Evolutionary conservation across 2,888 invertebrate species (phyloP).

Genomic region (Chironomus riparius): DNA sequence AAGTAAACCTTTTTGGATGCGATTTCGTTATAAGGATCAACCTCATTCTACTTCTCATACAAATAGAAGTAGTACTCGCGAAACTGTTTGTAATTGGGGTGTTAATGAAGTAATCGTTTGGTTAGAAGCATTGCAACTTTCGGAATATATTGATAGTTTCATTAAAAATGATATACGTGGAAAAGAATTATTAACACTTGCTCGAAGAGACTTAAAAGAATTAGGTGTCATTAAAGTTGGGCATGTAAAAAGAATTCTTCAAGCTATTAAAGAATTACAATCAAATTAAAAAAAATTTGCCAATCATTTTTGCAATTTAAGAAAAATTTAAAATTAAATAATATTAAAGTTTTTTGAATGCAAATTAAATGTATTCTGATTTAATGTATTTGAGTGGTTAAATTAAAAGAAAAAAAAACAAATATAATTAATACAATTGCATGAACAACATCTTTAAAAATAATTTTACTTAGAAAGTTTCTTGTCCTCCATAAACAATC

Average conservation of each 20-base stretch:
- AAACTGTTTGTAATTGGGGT: slow-evolving; percentile 63
- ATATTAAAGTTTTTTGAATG: too few species aligned
- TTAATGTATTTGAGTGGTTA: too few species aligned
- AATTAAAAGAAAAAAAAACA: too few species aligned
- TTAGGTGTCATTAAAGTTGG: slow-evolving; percentile 92
- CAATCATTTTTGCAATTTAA: too few species aligned
- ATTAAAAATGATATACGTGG: slow-evolving; percentile 87
- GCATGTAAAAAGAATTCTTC: slow-evolving; percentile 88
- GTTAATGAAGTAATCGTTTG: slow-evolving; percentile 83
- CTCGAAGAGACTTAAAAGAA: slow-evolving; percentile 78
- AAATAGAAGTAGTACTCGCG: slow-evolving; percentile 39
- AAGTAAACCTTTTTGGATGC: slow-evolving; percentile 59
- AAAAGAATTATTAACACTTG: slow-evolving; percentile 74
- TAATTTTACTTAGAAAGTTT: too few species aligned
- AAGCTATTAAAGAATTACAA: slow-evolving; percentile 76
- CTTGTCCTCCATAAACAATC: too few species aligned
- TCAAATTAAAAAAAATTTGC: too few species aligned
- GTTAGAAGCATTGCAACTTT: slow-evolving; percentile 80
- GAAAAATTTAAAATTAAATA: too few species aligned
- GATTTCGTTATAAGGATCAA: slow-evolving; percentile 45
- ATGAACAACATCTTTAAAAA: too few species aligned
- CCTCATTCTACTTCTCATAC: slow-evolving; percentile 41
- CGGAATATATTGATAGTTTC: slow-evolving; percentile 87
- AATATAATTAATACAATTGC: too few species aligned
- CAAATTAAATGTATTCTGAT: too few species aligned